Base-by-base conservation (phyloP, 2,113 vertebrate species). In the Ancistrus triradiatus region DNA sequence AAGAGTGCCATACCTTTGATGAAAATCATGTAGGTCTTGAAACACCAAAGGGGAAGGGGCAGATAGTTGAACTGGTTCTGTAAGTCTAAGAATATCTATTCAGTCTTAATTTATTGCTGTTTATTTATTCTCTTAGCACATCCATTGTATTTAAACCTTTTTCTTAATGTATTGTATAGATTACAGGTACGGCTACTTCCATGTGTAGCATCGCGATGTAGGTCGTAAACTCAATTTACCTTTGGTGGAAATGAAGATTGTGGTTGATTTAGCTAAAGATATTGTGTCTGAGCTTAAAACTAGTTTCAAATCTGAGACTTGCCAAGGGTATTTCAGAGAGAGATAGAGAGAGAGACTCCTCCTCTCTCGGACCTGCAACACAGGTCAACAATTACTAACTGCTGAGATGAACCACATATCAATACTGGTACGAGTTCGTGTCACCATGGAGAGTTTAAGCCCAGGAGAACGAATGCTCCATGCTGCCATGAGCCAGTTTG, bases 201-300 rank as follows among this genome's bases (percentile, higher is more conserved):
- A 61, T 6, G 15, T 61, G 31, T 43, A 58, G 47, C 38, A 25
- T 40, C 53, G 40, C 60, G 66, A 42, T 17, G 17, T 63, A 55
- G 53, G 11, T 28, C 28, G 51, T 44, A 33, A 59, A 49, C 24
- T 15, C 66, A 61, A 47, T 51, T n/a, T 65, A 74, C 73, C 75
- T 83, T 83, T 85, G 85, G 84, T 83, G 79, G 77, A 83, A 84
- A 89, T 89, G 85, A 89, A 79, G 86, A 88, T 81, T 85, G 44
- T 74, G 78, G 76, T 77, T 70, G 72, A 64, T 73, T 80, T 63
- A 52, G 37, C 11, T 42, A 50, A 61, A 19, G 48, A 56, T 59
- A 71, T 70, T 59, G 37, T 46, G 69, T 77, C 69, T 55, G 72
- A 75, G 74, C 65, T 70, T 67, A 60, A 79, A 79, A 73, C 73